These are phyloP conservation scores for Hyphantria cunea DNA, from an alignment of 1,140 invertebrate species.

Conservation along the genomic window DNA sequence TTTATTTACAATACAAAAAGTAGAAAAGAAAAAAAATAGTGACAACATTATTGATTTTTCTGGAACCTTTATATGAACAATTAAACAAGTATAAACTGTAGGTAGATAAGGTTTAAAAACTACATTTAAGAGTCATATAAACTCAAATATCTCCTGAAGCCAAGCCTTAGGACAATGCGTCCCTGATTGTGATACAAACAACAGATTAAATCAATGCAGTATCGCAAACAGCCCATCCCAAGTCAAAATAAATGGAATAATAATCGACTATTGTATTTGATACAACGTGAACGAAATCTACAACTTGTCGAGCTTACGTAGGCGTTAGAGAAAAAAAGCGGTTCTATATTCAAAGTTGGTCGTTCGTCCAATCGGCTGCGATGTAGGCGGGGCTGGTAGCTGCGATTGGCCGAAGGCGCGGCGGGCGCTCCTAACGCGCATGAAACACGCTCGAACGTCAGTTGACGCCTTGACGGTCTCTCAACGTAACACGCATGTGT, in stretches of 20 bases:
- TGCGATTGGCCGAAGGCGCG: slow-evolving; percentile 56
- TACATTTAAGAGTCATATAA: too few species aligned
- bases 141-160: not conserved
- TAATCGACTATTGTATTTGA: slow-evolving; percentile 26
- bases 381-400: slow-evolving; percentile 66
- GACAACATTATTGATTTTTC: too few species aligned
- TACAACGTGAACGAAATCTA: slow-evolving; percentile 35
- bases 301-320: slow-evolving; percentile 58
- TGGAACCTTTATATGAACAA: too few species aligned
- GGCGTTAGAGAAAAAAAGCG: slow-evolving; percentile 77
- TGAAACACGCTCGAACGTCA: slow-evolving; percentile 56
- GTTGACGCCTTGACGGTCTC: slow-evolving; percentile 15
- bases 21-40: too few species aligned
- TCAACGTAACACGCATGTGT: slow-evolving; percentile 10
- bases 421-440: slow-evolving; percentile 38
- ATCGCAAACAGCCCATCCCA: slow-evolving; percentile 1
- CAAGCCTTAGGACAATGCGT: not conserved
- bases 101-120: too few species aligned
- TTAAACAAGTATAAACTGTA: too few species aligned
- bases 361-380: slow-evolving; percentile 65
- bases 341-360: slow-evolving; percentile 77
- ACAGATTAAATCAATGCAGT: slow-evolving; percentile 12
- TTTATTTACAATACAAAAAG: too few species aligned
- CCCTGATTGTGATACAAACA: slow-evolving; percentile 5
- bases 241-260: slow-evolving; percentile 14